Evolutionary conservation across 2,113 vertebrate genomes (phyloP).

Genomic region (Numenius arquata): DNA sequence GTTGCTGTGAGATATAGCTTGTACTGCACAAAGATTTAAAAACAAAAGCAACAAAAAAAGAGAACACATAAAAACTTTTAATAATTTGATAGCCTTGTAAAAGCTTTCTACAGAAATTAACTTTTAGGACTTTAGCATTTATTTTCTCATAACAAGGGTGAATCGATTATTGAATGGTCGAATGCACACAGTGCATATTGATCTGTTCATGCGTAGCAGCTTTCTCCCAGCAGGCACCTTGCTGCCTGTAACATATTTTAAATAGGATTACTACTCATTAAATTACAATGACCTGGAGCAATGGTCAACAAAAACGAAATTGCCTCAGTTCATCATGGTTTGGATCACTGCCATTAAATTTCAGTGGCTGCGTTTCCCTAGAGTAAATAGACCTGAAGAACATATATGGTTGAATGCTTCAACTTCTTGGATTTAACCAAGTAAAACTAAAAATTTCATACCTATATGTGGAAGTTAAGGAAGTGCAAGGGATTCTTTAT

Average conservation of each 20-base stretch:
- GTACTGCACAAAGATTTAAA: constrained; percentile 36
- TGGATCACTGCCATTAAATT: constrained; percentile 58
- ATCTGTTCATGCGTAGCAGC: constrained; percentile 60
- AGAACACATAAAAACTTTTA: constrained; percentile 63
- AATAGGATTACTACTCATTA: constrained; percentile 73
- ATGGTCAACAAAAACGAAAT: constrained; percentile 70
- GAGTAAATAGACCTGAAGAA: constrained; percentile 39
- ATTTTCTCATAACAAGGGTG: constrained; percentile 77
- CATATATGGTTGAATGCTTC: constrained; percentile 31
- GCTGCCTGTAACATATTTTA: constrained; percentile 71
- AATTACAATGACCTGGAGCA: constrained; percentile 73
- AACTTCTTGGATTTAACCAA: constrained; percentile 15
- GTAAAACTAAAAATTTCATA: constrained; percentile 16
- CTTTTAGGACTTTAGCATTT: constrained; percentile 69
- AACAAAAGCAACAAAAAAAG: constrained; percentile 19
- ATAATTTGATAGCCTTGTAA: constrained; percentile 67
- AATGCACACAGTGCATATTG: constrained; percentile 75
- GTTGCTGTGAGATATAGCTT: not conserved
- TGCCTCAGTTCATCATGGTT: constrained; percentile 64
- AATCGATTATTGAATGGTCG: constrained; percentile 75
- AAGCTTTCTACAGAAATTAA: constrained; percentile 73
- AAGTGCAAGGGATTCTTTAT: not conserved
- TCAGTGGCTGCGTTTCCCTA: not conserved
- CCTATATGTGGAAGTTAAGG: not conserved
- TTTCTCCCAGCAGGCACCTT: constrained; percentile 71